Percentiles rank a stretch among this genome's conserved stretches.
phyloP scores from a whole-genome alignment of 2,797 vertebrate genomes.

The Cryptoprocta ferox region DNA sequence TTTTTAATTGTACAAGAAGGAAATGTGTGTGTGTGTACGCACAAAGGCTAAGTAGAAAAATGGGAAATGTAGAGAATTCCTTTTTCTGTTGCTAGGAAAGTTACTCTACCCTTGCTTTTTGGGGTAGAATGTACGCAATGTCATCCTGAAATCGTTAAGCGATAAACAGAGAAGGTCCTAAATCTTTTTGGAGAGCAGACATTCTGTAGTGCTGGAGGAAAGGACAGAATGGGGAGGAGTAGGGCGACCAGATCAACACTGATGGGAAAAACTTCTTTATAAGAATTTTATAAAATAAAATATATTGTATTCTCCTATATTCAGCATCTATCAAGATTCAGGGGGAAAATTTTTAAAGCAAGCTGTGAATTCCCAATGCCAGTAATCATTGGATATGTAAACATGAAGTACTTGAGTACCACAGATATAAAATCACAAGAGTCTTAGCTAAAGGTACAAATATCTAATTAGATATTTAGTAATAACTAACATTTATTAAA shows the following conservation, averaged over 20 bases:
- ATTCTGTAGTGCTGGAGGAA: neutral
- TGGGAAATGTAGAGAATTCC: neutral
- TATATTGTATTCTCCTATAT: neutral
- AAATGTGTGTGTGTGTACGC: neutral
- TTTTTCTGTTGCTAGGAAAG: neutral
- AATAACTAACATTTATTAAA: neutral
- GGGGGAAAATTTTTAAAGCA: neutral
- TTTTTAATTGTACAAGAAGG: neutral
- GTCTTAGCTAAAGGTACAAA: slow-evolving; percentile 10
- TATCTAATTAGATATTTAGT: neutral
- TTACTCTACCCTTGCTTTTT: neutral
- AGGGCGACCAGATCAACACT: neutral
- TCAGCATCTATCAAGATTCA: slow-evolving; percentile 10
- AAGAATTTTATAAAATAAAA: slow-evolving; percentile 34
- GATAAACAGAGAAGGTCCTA: neutral
- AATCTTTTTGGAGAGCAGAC: neutral
- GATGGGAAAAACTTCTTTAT: neutral
- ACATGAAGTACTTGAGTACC: neutral
- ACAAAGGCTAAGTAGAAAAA: neutral
- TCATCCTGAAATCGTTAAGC: neutral
- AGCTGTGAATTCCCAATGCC: neutral
- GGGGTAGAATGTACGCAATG: neutral
- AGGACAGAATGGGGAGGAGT: neutral
- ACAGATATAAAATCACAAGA: neutral
- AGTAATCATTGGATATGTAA: neutral